Evolutionary conservation across 2,888 invertebrate genomes (phyloP).

Genomic region (Cataglyphis albicans): DNA sequence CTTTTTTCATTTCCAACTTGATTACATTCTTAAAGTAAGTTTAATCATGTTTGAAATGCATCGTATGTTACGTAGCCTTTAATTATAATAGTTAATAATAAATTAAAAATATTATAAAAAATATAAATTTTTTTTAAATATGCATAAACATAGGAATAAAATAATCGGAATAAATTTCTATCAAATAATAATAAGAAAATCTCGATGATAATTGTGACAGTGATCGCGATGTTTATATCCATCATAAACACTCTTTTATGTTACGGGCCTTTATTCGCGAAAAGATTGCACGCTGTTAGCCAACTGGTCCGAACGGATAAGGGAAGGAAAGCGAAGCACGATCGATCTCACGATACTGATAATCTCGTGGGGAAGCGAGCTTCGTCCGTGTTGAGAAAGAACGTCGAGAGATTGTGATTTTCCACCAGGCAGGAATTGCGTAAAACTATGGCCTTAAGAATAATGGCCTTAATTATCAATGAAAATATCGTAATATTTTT

Average conservation of each 20-base stretch:
- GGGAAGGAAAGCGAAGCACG: constrained; percentile 46
- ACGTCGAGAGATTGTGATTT: constrained; percentile 35
- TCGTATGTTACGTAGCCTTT: background rate
- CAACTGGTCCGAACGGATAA: constrained; percentile 23
- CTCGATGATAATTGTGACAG: background rate
- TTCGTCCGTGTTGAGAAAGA: constrained; percentile 47
- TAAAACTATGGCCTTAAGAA: background rate
- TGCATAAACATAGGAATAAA: background rate
- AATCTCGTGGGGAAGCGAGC: constrained; percentile 50
- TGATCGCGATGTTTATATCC: background rate
- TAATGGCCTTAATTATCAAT: constrained; percentile 24
- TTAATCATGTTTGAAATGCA: background rate
- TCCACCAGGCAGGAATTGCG: constrained; percentile 20
- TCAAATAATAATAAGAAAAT: background rate
- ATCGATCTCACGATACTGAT: constrained; percentile 54
- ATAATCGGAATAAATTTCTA: background rate
- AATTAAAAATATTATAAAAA: background rate
- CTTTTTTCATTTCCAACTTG: constrained; percentile 22
- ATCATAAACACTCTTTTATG: background rate
- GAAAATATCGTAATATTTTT: constrained; percentile 8
- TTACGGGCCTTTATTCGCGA: background rate
- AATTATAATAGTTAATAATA: background rate
- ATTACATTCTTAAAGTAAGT: constrained; percentile 37
- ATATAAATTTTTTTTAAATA: background rate
- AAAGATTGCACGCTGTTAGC: constrained; percentile 39